phyloP scores from a whole-genome alignment of 2,797 vertebrate genomes.

The Crocidura indochinensis region DNA sequence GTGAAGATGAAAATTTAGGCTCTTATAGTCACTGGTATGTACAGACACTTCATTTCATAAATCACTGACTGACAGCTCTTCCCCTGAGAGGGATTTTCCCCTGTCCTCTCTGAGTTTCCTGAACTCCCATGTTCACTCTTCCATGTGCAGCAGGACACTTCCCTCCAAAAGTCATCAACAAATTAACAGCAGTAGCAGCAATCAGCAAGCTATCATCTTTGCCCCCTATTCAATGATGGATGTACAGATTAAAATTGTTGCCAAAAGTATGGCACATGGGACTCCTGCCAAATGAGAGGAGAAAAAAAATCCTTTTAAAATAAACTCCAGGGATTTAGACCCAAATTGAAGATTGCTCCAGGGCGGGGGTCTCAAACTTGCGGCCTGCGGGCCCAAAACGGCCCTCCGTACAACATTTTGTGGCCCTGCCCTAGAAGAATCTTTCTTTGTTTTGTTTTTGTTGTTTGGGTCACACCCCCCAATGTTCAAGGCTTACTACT shows the following conservation, averaged over 20 bases:
- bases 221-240: constrained; percentile 15
- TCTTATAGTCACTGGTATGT: neutral
- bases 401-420: no score
- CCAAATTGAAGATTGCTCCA: neutral
- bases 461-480: no score
- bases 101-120: neutral
- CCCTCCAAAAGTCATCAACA: constrained; percentile 48
- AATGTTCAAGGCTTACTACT: no score
- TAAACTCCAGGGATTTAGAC: constrained; percentile 43
- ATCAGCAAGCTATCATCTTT: constrained; percentile 64
- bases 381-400: no score
- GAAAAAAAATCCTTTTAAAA: constrained; percentile 24
- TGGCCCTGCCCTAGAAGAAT: no score
- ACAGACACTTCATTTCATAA: neutral
- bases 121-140: neutral
- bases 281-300: constrained; percentile 54
- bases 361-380: no score
- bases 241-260: constrained; percentile 65
- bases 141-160: constrained; percentile 18
- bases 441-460: no score
- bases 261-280: constrained; percentile 63
- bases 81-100: neutral
- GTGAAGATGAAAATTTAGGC: neutral
- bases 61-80: neutral
- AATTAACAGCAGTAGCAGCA: constrained; percentile 66